Base-by-base conservation (phyloP, 2,113 vertebrate species). In the Pseudolaguvia tuberculata region DNA sequence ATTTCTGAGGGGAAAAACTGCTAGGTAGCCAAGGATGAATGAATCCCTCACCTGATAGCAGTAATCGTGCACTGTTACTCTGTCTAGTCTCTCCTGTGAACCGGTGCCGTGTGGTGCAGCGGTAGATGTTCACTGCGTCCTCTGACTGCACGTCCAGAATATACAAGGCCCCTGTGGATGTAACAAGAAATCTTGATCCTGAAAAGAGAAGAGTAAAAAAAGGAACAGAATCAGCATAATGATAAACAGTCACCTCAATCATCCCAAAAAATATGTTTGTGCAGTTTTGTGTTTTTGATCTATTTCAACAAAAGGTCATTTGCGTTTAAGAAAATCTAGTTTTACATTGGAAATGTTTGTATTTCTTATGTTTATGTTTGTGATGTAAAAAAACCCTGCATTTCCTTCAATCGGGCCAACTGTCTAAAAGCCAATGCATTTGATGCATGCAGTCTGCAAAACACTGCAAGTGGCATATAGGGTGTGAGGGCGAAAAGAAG, bases 171-270 rank as follows among this genome's bases (percentile, higher is more conserved):
- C 97, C 97, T 75, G 93, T 96, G 92, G 96, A 94, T 90, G 96
- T 94, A 90, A 99, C 95, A 92, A 95, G 92, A 95, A 96, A 96
- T 96, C 97, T 95, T 94, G 94, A 94, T 95, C 97, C 96, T 99
- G 57, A 18, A 42, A 51, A 61, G 42, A 70, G 25, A 72, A 15
- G 39, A n/a, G 57, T 42, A 20, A 14, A 23, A 10, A 50, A 12
- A n/a, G n/a, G n/a, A 53, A 65, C 13, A n/a, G 51, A 74, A 27
- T 25, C 25, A 72, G 23, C 18, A 29, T 47, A 18, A 72, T 27
- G 7, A 23, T 47, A 20, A 20, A 18, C 17, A 20, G 39, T 25
- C 20, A 45, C 14, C 4, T 25, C 27, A 71, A 23, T 25, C 2
- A 6, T 42, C 39, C 1, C 5, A 42, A 42, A 6, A 6, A 42